These are phyloP conservation scores for Mesodorylaimus sp. DNA, from an alignment of 2,888 invertebrate genomes.

Conservation along the genomic window DNA sequence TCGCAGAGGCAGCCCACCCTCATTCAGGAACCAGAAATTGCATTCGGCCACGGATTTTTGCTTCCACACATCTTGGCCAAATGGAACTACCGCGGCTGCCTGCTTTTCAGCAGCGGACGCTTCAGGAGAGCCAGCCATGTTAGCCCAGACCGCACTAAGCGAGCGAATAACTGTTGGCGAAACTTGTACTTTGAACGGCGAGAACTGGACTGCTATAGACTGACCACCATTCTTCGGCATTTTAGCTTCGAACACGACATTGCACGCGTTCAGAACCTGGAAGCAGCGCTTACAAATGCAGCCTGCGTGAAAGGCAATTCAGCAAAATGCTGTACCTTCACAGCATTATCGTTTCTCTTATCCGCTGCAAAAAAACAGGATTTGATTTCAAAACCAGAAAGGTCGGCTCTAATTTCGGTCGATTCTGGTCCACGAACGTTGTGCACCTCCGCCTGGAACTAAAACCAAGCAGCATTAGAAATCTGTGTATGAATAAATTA, in stretches of 20 bases:
- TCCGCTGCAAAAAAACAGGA: too few species aligned
- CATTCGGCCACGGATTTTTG: background rate
- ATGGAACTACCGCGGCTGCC: background rate
- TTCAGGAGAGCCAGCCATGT: constrained; percentile 40
- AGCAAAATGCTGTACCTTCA: too few species aligned
- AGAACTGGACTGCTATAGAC: constrained; percentile 57
- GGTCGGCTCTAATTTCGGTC: too few species aligned
- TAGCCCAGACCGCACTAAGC: constrained; percentile 50
- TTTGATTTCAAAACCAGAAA: too few species aligned
- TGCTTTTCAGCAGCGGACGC: constrained; percentile 30
- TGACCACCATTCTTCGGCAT: constrained; percentile 55
- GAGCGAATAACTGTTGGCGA: constrained; percentile 74
- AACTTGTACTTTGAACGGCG: constrained; percentile 60
- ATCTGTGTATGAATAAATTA: too few species aligned
- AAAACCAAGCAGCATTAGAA: too few species aligned
- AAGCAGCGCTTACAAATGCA: too few species aligned
- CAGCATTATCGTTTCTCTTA: too few species aligned
- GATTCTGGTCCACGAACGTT: too few species aligned
- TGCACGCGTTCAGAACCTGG: constrained; percentile 56
- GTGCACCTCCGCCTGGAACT: too few species aligned
- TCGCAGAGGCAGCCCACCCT: too few species aligned
- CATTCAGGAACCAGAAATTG: constrained; percentile 10
- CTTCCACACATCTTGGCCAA: constrained; percentile 4
- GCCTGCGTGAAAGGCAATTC: too few species aligned
- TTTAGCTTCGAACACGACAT: constrained; percentile 58